These are phyloP conservation scores for Odontocerum albicorne DNA, from an alignment of 2,888 invertebrate genomes.

Conservation along the genomic window DNA sequence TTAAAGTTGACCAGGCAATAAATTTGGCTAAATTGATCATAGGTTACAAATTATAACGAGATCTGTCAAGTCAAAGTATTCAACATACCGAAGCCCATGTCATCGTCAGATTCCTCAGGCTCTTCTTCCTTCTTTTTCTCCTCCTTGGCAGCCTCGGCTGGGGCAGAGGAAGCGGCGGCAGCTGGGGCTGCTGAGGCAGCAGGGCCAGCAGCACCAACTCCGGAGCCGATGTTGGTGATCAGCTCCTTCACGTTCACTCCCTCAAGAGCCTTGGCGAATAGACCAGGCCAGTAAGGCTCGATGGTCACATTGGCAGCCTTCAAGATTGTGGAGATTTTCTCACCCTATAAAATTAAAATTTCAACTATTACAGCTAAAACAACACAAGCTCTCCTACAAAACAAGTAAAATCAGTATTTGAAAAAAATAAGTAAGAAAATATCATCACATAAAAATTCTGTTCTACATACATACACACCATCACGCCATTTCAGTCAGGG, in stretches of 20 bases:
- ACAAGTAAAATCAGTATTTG: too few species aligned
- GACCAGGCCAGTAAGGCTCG: slow-evolving; percentile 98
- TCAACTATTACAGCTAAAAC: neutral
- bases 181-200: slow-evolving; percentile 68
- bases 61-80: too few species aligned
- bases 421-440: too few species aligned
- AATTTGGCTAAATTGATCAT: too few species aligned
- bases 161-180: slow-evolving; percentile 67
- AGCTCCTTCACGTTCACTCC: slow-evolving; percentile 91
- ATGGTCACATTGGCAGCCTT: slow-evolving; percentile 96
- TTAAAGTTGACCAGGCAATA: too few species aligned
- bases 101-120: slow-evolving; percentile 84
- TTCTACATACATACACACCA: too few species aligned
- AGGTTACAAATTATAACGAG: too few species aligned
- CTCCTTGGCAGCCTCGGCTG: slow-evolving; percentile 67
- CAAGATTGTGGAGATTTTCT: slow-evolving; percentile 95
- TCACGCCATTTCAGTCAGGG: too few species aligned
- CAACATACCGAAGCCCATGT: slow-evolving; percentile 88
- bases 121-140: slow-evolving; percentile 80
- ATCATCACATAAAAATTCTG: too few species aligned
- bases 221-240: slow-evolving; percentile 91
- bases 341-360: slow-evolving; percentile 64
- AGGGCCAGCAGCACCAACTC: slow-evolving; percentile 84
- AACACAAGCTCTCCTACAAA: too few species aligned
- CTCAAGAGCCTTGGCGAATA: slow-evolving; percentile 96